Evolutionary conservation across 2,113 vertebrate species (phyloP).

Genomic region (Mirza zaza): DNA sequence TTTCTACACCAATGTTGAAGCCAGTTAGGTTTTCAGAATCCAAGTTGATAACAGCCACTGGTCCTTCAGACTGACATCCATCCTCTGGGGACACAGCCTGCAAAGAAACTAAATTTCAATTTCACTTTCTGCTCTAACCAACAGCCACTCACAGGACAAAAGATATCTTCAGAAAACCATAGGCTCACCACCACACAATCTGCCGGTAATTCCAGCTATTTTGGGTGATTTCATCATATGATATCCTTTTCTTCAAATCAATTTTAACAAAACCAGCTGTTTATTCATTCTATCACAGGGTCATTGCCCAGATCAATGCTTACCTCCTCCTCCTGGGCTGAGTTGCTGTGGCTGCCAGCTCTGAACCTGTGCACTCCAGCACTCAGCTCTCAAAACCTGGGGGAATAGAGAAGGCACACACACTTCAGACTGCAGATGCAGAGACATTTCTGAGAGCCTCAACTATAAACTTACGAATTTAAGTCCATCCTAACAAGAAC

Average conservation of each 20-base stretch:
- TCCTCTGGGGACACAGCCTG: not conserved
- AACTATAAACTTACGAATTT: not conserved
- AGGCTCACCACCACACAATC: constrained; percentile 89
- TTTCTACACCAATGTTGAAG: not conserved
- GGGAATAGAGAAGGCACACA: not conserved
- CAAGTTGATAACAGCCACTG: not conserved
- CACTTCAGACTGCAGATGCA: not conserved
- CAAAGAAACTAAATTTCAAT: constrained; percentile 32
- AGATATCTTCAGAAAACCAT: constrained; percentile 88
- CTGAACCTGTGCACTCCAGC: not conserved
- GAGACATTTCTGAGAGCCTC: not conserved
- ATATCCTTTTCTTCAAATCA: constrained; percentile 66
- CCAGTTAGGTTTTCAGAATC: not conserved
- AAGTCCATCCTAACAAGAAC: not conserved
- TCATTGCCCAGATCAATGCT: not conserved
- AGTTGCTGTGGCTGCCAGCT: not conserved
- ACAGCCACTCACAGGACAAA: rapidly evolving
- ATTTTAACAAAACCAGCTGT: not conserved
- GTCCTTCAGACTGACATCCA: not conserved
- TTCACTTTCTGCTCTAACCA: not conserved
- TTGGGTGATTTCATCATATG: constrained; percentile 84
- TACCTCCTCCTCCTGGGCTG: constrained; percentile 12
- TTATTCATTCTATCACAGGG: not conserved
- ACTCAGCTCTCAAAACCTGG: not conserved
- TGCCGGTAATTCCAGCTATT: constrained; percentile 94